A percentile compares a stretch with the other conserved stretches of the same genome.
phyloP scores from a whole-genome alignment of 2,888 invertebrate species.

The Caenorhabditis parvicauda region DNA sequence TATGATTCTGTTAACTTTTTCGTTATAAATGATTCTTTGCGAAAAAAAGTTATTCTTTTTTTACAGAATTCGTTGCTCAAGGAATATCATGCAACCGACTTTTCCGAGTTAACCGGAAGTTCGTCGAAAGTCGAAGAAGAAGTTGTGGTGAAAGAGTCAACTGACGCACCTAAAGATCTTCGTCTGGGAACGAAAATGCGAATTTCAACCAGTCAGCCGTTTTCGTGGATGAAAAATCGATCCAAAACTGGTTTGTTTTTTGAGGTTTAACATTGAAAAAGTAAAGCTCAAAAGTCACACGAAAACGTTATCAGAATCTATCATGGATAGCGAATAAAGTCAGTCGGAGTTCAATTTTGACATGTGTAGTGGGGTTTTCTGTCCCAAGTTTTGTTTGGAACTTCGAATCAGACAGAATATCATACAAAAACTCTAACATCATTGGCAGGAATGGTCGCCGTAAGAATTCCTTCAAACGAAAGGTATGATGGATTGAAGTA shows the following conservation, averaged over 20 bases:
- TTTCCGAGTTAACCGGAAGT: constrained; percentile 8
- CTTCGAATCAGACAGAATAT: too few species aligned
- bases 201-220: constrained; percentile 16
- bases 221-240: constrained; percentile 32
- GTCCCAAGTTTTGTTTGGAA: too few species aligned
- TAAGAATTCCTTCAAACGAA: constrained; percentile 27
- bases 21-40: too few species aligned
- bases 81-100: constrained; percentile 19
- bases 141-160: constrained; percentile 1
- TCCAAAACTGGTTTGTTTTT: neutral
- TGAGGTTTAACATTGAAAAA: too few species aligned
- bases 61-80: constrained; percentile 7
- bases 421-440: constrained; percentile 1
- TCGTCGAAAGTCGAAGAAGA: neutral
- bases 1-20: too few species aligned
- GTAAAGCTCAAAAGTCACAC: too few species aligned
- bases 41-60: neutral
- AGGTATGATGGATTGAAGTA: constrained; percentile 26
- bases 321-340: too few species aligned
- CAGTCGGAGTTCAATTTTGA: too few species aligned
- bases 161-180: constrained; percentile 23
- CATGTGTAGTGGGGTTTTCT: too few species aligned
- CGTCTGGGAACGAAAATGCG: constrained; percentile 29
- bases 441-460: constrained; percentile 27
- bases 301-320: too few species aligned